These are phyloP conservation scores for Ictalurus furcatus DNA, from an alignment of 2,113 vertebrate species.

Conservation along the genomic window DNA sequence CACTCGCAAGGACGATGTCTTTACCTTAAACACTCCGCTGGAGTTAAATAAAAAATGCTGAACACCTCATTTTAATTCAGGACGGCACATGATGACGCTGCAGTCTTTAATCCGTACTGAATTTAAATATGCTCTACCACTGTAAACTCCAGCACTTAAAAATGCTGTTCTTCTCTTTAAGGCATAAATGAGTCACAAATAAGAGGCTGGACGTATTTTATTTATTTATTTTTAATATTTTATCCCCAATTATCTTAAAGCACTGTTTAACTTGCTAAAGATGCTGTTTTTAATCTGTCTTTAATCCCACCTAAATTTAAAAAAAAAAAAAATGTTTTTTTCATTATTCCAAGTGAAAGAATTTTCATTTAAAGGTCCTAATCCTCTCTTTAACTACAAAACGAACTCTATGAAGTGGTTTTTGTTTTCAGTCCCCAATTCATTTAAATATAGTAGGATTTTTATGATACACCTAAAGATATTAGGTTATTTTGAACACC, in stretches of 20 bases:
- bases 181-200: neutral
- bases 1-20: neutral
- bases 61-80: neutral
- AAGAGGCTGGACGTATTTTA: neutral
- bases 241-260: conserved; percentile 5
- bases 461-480: neutral
- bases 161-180: neutral
- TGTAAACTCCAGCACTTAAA: neutral
- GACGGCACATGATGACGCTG: conserved; percentile 6
- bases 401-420: no score
- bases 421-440: neutral
- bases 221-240: neutral
- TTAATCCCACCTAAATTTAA: neutral
- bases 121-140: neutral
- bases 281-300: neutral
- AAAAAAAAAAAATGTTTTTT: neutral
- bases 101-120: neutral
- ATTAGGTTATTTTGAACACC: no score
- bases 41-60: neutral
- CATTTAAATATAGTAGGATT: neutral
- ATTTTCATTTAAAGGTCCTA: neutral
- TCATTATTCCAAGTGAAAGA: neutral
- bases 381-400: neutral
- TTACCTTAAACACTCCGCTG: neutral
- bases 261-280: neutral